A percentile compares a stretch with the other conserved stretches of the same genome.
phyloP scores from a whole-genome alignment of 2,797 vertebrate genomes.

The Diplodus sargus region DNA sequence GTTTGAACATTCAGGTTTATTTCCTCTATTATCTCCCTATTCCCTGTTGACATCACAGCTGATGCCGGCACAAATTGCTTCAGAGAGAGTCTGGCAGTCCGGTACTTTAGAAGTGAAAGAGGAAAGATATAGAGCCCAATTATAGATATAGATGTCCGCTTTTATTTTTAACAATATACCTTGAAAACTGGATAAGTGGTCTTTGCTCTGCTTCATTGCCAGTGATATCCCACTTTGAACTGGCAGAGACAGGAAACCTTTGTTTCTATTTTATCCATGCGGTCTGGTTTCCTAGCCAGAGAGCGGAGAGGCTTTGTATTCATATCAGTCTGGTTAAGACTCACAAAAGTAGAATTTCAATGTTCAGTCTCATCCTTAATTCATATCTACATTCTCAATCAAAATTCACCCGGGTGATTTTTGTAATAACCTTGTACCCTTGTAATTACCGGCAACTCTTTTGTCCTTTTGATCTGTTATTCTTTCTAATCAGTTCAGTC shows the following conservation, averaged over 20 bases:
- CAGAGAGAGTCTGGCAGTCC: slow-evolving; percentile 30
- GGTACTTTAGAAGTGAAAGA: slow-evolving; percentile 32
- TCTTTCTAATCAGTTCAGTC: not conserved
- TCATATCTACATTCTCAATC: slow-evolving; percentile 58
- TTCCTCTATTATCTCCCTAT: slow-evolving; percentile 52
- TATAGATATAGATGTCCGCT: slow-evolving; percentile 54
- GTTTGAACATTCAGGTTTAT: slow-evolving; percentile 51
- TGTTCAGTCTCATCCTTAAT: slow-evolving; percentile 49
- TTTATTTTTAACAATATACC: slow-evolving; percentile 44
- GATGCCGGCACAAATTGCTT: slow-evolving; percentile 54
- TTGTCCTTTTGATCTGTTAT: slow-evolving; percentile 7
- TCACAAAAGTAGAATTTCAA: slow-evolving; percentile 20
- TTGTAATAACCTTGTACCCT: slow-evolving; percentile 24
- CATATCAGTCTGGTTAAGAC: slow-evolving; percentile 33
- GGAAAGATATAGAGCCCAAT: slow-evolving; percentile 41
- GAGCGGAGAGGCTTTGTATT: slow-evolving; percentile 20
- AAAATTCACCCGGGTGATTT: slow-evolving; percentile 44
- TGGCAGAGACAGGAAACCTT: not conserved
- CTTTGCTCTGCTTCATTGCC: slow-evolving; percentile 30
- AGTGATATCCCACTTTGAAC: slow-evolving; percentile 14
- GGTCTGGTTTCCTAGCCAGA: slow-evolving; percentile 1
- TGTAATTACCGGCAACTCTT: slow-evolving; percentile 11
- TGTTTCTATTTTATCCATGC: not conserved
- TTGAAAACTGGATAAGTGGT: slow-evolving; percentile 37
- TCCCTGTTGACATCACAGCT: slow-evolving; percentile 48